Evolutionary conservation across 1,140 invertebrate species (phyloP).

Genomic region (Neotoxoptera formosana): DNA sequence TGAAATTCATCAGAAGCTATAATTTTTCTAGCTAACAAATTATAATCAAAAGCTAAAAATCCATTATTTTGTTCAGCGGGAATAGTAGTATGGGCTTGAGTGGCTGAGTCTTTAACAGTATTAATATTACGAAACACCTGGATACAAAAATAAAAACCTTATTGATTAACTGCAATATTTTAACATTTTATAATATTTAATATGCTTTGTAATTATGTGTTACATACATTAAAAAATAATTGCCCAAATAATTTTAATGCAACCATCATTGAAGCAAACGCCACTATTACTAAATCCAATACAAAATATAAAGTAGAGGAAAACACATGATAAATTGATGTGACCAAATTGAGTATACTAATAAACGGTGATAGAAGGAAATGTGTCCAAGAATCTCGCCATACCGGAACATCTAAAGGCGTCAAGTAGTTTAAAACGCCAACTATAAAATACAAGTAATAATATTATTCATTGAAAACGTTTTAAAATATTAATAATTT

Average conservation of each 20-base stretch:
- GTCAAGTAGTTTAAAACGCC: neutral
- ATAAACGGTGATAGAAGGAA: conserved; percentile 43
- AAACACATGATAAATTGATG: conserved; percentile 34
- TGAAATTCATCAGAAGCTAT: conserved; percentile 52
- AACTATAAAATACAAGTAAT: conserved; percentile 32
- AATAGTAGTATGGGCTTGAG: conserved; percentile 19
- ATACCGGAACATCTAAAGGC: conserved; percentile 4
- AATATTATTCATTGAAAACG: neutral
- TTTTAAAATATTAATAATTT: neutral
- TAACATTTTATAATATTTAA: conserved; percentile 1
- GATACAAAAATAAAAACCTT: neutral
- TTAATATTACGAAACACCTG: conserved; percentile 32
- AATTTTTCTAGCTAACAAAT: conserved; percentile 44
- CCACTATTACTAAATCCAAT: conserved; percentile 31
- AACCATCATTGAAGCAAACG: conserved; percentile 15
- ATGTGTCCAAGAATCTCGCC: conserved; percentile 43
- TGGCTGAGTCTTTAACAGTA: neutral
- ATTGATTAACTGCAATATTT: neutral
- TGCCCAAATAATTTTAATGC: conserved; percentile 30
- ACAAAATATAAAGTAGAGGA: conserved; percentile 32
- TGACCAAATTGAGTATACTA: conserved; percentile 33
- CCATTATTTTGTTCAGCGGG: neutral
- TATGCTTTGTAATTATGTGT: neutral
- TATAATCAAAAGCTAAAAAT: conserved; percentile 43
- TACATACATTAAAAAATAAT: conserved; percentile 48